A percentile compares a stretch with the other conserved stretches of the same genome.
Evolutionary conservation across 2,888 invertebrate genomes (phyloP).

Genomic region (Tenthredo mesomela): DNA sequence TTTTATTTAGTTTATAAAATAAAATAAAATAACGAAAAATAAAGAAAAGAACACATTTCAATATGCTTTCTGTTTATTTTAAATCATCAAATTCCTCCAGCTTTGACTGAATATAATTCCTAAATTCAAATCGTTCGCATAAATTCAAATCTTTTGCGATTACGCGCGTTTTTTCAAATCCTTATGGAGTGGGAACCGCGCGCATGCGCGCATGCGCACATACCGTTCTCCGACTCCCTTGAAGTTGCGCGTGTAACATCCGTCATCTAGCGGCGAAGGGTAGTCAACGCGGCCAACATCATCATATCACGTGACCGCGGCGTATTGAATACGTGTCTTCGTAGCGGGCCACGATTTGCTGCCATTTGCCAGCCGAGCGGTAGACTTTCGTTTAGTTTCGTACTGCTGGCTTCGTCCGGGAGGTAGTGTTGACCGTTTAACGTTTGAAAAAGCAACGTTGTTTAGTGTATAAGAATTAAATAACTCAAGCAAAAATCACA

Average conservation of each 20-base stretch:
- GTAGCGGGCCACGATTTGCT: slow-evolving; percentile 73
- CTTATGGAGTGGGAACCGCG: neutral
- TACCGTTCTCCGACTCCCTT: neutral
- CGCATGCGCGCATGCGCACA: neutral
- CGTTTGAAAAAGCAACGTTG: slow-evolving; percentile 43
- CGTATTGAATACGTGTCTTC: slow-evolving; percentile 76
- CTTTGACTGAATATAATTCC: neutral
- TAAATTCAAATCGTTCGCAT: no score
- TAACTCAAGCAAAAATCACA: slow-evolving; percentile 77
- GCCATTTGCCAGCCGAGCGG: slow-evolving; percentile 67
- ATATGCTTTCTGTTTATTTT: neutral
- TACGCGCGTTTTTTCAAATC: neutral
- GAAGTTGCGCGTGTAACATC: slow-evolving; percentile 25
- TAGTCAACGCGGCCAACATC: slow-evolving; percentile 70
- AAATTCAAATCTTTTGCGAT: no score
- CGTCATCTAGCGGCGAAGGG: slow-evolving; percentile 48
- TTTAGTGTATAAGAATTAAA: slow-evolving; percentile 44
- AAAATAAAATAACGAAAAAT: neutral
- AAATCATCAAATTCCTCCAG: neutral
- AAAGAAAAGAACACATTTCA: neutral
- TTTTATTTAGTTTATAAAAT: slow-evolving; percentile 36
- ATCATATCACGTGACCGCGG: slow-evolving; percentile 76
- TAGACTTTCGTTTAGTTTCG: slow-evolving; percentile 60
- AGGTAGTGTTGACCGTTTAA: slow-evolving; percentile 56
- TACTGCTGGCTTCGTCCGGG: slow-evolving; percentile 55